Base-by-base conservation (phyloP, 2,113 vertebrate species). In the Apaloderma vittatum region DNA sequence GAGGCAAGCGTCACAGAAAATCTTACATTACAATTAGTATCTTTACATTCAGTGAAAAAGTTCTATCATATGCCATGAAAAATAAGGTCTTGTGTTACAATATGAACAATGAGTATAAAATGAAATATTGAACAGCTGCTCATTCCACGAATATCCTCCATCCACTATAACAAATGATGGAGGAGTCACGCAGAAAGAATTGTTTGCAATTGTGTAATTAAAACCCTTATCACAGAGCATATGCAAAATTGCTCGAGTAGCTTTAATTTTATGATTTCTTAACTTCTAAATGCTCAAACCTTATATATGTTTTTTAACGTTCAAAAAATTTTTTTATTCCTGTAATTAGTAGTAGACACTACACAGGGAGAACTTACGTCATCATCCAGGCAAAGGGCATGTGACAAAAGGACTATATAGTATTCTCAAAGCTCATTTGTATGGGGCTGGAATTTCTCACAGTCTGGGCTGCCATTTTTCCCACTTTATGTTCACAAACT, bases 351-450 rank as follows among this genome's bases (percentile, higher is more conserved):
- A 77, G 55, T 9, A 74, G 72, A 57, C 24, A 67, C 15, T 68
- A 82, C 54, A 85, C 11, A 62, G 52, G 57, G 40, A 94, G 59
- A 87, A 80, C 48, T 90, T 83, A 54, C 67, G 58, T 68, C 54
- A 63, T 40, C 68, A 87, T n/a, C 29, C 48, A 90, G 75, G 86
- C 86, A 93, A 93, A 91, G 79, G 76, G 83, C 79, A 86, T 21
- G 34, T 74, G 79, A 71, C 86, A 92, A 79, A 92, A 92, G 36
- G 54, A 43, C 71, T 77, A 37, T 22, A 32, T 5, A 10, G 32
- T 66, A 51, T 58, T 94, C 86, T 91, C 86, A 36, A 51, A 92
- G 80, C 90, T 96, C 80, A 93, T 97, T 94, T 93, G 95, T 81
- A 94, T 85, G 82, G 61, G 49, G 40, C 57, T 90, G 76, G 57